Percentiles rank a stretch among this genome's conserved stretches.
phyloP scores from a whole-genome alignment of 1,140 invertebrate genomes.

The Scaptomyza hsui region DNA sequence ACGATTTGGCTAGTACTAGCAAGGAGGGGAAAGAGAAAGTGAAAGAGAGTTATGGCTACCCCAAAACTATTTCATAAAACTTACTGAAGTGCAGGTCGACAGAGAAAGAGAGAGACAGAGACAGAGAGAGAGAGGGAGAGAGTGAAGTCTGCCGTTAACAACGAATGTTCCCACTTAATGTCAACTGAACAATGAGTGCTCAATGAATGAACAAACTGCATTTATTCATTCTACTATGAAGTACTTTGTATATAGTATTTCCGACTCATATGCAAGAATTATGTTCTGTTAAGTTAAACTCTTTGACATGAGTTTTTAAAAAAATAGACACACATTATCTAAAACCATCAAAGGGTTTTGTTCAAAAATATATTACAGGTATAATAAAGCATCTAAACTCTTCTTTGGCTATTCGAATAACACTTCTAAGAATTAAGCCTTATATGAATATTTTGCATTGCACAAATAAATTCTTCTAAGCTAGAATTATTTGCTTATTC shows the following conservation, averaged over 20 bases:
- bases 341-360: too few species aligned
- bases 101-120: too few species aligned
- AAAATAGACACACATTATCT: too few species aligned
- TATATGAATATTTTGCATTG: too few species aligned
- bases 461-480: too few species aligned
- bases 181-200: conserved; percentile 25
- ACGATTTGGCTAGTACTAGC: conserved; percentile 14
- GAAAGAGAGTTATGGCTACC: conserved; percentile 34
- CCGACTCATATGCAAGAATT: conserved; percentile 3
- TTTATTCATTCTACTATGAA: not conserved
- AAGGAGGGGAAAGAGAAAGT: too few species aligned
- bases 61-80: conserved; percentile 24
- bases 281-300: not conserved
- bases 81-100: conserved; percentile 11
- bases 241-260: not conserved
- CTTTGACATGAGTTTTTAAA: too few species aligned
- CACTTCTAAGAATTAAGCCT: too few species aligned
- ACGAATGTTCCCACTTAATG: conserved; percentile 14
- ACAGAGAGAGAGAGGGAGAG: not conserved
- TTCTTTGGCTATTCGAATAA: too few species aligned
- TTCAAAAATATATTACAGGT: too few species aligned
- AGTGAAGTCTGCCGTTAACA: conserved; percentile 6
- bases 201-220: conserved; percentile 21
- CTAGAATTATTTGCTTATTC: too few species aligned
- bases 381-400: too few species aligned